Evolutionary conservation across 2,888 invertebrate species (phyloP).

Genomic region (Glomeris marginata): DNA sequence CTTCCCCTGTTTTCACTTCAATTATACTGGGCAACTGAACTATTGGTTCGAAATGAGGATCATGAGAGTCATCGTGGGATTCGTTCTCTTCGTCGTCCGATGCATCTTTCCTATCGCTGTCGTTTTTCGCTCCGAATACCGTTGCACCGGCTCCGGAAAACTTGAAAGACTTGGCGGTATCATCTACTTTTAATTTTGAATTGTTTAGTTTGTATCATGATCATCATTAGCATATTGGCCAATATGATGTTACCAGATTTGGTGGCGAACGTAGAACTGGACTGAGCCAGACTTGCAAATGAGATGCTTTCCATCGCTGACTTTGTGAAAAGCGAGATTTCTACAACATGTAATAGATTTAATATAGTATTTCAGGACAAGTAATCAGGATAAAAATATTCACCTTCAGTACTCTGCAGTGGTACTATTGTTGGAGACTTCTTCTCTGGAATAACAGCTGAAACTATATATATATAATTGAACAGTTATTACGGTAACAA

Average conservation of each 20-base stretch:
- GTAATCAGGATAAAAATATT: neutral
- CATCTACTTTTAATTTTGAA: too few relatives aligned
- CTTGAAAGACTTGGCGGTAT: conserved; percentile 6
- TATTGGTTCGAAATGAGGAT: conserved; percentile 32
- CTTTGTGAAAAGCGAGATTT: neutral
- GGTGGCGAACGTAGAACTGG: neutral
- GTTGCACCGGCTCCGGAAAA: conserved; percentile 15
- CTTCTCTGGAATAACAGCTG: too few relatives aligned
- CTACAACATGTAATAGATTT: neutral
- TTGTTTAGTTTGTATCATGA: too few relatives aligned
- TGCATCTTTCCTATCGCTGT: neutral
- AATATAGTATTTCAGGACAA: neutral
- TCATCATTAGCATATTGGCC: too few relatives aligned
- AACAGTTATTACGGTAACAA: too few relatives aligned
- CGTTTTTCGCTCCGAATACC: conserved; percentile 13
- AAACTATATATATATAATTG: too few relatives aligned
- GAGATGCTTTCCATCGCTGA: neutral
- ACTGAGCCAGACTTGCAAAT: neutral
- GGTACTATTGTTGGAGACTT: too few relatives aligned
- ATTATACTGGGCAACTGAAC: conserved; percentile 31
- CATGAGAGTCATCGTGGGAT: conserved; percentile 24
- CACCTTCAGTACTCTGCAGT: too few relatives aligned
- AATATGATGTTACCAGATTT: neutral
- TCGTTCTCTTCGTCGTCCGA: too few relatives aligned
- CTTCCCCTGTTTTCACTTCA: conserved; percentile 30